A percentile compares a stretch with the other conserved stretches of the same genome.
Conservation (phyloP, 2,888 invertebrate genomes). For the Choristoneura rosaceana region DNA sequence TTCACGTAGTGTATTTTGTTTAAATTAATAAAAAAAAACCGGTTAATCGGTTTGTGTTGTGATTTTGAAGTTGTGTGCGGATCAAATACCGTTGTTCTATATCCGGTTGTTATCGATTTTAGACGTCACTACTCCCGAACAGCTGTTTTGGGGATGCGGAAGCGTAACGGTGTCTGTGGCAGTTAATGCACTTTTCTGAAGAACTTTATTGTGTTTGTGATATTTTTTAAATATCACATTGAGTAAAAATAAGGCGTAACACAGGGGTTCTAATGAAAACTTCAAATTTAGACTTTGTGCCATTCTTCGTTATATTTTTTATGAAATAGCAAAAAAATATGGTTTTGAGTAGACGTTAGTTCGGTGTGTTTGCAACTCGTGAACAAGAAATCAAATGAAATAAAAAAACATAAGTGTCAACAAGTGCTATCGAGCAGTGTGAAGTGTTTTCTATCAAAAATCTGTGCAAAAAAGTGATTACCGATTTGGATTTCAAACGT, state of each 20-base stretch:
- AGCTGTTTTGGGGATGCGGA: conserved; percentile 77
- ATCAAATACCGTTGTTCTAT: conserved; percentile 62
- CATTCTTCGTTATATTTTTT: background rate
- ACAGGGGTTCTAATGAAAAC: background rate
- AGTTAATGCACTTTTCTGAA: conserved; percentile 20
- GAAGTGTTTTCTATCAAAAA: conserved; percentile 56
- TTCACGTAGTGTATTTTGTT: conserved; percentile 49
- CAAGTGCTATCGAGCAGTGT: conserved; percentile 46
- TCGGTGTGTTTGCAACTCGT: background rate
- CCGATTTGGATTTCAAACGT: conserved; percentile 69
- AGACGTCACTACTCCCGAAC: conserved; percentile 68
- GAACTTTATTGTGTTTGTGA: background rate
- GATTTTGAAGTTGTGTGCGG: conserved; percentile 62
- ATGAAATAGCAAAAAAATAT: background rate
- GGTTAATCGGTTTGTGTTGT: conserved; percentile 66
- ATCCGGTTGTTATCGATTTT: conserved; percentile 76
- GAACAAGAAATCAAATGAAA: conserved; percentile 33
- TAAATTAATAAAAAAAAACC: conserved; percentile 57
- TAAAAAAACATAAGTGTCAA: conserved; percentile 45
- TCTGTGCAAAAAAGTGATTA: conserved; percentile 60
- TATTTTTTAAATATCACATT: background rate
- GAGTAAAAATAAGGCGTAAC: background rate
- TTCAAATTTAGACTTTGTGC: background rate
- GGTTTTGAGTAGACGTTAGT: background rate
- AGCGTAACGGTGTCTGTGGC: conserved; percentile 47